Conservation (phyloP, 37 sponge, comb jelly and placozoan species). For the Beroe forskalii region DNA sequence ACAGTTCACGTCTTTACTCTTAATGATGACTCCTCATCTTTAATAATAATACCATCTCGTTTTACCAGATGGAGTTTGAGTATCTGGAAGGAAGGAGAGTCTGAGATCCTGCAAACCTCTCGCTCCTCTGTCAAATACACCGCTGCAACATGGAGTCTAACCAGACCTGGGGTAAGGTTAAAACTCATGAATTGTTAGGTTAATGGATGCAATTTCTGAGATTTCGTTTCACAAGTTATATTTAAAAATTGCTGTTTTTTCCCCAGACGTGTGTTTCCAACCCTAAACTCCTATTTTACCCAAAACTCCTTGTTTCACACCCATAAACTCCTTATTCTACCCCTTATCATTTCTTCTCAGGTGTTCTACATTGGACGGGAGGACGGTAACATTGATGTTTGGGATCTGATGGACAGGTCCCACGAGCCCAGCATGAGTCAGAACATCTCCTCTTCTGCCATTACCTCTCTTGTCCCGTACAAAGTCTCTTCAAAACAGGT, state of each 20-base stretch:
- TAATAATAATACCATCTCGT: no score
- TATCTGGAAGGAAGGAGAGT: slow-evolving; percentile 89
- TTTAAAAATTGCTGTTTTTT: no score
- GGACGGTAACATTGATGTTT: slow-evolving; percentile 95
- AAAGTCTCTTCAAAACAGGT: slow-evolving; percentile 48
- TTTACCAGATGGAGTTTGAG: slow-evolving; percentile 76
- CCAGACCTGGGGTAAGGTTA: slow-evolving; percentile 38
- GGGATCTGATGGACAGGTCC: slow-evolving; percentile 97
- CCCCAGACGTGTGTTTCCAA: no score
- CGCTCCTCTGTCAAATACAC: slow-evolving; percentile 7
- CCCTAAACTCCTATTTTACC: no score
- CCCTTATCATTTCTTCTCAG: neutral
- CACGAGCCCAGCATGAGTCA: slow-evolving; percentile 88
- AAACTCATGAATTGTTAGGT: no score
- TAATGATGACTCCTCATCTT: neutral
- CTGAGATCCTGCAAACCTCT: slow-evolving; percentile 47
- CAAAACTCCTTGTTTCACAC: no score
- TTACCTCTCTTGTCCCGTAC: slow-evolving; percentile 74
- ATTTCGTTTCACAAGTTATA: no score
- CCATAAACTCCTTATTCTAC: no score
- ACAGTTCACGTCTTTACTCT: neutral
- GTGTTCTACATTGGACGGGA: slow-evolving; percentile 86
- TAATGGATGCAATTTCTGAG: no score
- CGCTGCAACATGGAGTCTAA: slow-evolving; percentile 54
- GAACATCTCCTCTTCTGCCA: slow-evolving; percentile 80